Conservation (phyloP, 2,797 vertebrate genomes). For the Squalus acanthias region DNA sequence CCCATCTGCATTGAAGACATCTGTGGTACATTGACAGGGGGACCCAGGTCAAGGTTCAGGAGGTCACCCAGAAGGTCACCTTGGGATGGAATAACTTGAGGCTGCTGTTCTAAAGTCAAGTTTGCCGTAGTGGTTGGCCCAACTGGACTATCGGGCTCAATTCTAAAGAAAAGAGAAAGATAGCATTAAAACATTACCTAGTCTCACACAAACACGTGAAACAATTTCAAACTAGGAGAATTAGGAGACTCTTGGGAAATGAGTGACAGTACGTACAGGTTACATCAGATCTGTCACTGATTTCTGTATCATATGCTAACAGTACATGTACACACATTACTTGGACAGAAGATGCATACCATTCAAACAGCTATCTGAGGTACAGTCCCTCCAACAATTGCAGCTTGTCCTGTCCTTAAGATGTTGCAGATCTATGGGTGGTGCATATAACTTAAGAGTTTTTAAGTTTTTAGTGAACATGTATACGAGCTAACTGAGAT, state of each 20-base stretch:
- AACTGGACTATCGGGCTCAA: conserved; percentile 87
- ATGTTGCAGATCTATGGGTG: neutral
- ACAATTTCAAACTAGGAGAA: neutral
- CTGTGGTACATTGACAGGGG: conserved; percentile 88
- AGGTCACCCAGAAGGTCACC: conserved; percentile 92
- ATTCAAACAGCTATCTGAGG: neutral
- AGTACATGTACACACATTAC: neutral
- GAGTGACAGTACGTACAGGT: neutral
- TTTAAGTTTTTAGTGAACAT: neutral
- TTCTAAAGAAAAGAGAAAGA: conserved; percentile 55
- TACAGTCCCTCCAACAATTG: neutral
- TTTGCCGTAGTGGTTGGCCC: conserved; percentile 64
- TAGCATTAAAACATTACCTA: neutral
- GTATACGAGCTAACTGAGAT: neutral
- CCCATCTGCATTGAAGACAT: conserved; percentile 94
- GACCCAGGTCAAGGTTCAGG: conserved; percentile 90
- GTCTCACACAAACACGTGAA: too few relatives aligned
- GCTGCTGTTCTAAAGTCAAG: conserved; percentile 69
- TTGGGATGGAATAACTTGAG: conserved; percentile 88
- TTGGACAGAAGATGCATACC: neutral
- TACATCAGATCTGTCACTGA: neutral
- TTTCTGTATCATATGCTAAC: neutral
- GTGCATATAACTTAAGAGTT: neutral
- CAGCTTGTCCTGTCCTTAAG: neutral
- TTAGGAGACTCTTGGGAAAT: neutral